These are phyloP conservation scores for Bugula neritina DNA, from an alignment of 2,888 invertebrate genomes.

Conservation along the genomic window DNA sequence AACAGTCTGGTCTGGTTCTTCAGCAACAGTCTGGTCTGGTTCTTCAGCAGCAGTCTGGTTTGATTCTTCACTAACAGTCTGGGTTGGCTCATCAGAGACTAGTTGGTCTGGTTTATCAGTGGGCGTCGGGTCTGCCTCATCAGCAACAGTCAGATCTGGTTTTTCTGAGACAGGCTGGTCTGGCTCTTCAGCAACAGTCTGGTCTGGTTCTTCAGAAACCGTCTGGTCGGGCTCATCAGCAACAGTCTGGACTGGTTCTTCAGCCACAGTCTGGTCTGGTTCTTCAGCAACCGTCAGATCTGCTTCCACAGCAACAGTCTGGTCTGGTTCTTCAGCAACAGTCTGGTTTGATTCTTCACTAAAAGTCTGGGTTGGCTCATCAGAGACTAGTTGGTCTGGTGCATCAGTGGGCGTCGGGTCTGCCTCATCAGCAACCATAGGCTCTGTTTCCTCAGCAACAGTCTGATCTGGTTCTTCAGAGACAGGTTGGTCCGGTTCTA, in stretches of 20 bases:
- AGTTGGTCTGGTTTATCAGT: too few species aligned
- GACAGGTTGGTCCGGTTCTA: not conserved
- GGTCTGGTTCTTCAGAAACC: too few species aligned
- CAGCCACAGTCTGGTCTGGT: not conserved
- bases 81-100: too few species aligned
- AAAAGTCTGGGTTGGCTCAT: not conserved
- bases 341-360: not conserved
- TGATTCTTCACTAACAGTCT: too few species aligned
- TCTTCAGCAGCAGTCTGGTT: too few species aligned
- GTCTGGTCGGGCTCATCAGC: not conserved
- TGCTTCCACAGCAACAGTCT: not conserved
- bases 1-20: not conserved
- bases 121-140: too few species aligned
- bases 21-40: not conserved
- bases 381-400: too few species aligned
- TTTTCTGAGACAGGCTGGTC: too few species aligned
- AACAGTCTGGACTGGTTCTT: not conserved
- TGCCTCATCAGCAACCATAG: not conserved
- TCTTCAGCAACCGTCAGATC: not conserved
- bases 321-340: not conserved
- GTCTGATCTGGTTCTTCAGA: not conserved
- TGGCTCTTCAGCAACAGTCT: too few species aligned
- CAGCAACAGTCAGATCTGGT: too few species aligned
- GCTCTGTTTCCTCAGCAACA: not conserved
- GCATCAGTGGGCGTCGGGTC: too few species aligned